Evolutionary conservation across 2,797 vertebrate species (phyloP).

Genomic region (Amblyopsis hoosieri): DNA sequence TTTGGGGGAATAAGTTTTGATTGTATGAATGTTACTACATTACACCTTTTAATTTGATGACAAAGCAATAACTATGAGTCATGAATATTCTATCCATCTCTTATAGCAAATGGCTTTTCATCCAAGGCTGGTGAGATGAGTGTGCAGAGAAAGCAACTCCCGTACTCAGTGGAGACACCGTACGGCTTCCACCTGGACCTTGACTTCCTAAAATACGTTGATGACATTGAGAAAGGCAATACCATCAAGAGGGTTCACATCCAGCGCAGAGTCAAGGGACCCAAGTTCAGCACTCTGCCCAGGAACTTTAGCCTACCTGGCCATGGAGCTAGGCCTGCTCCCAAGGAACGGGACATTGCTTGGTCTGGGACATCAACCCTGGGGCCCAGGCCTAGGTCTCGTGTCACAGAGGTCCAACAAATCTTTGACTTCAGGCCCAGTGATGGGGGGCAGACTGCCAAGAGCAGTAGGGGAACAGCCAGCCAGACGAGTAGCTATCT

Average conservation of each 20-base stretch:
- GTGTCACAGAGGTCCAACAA: constrained; percentile 82
- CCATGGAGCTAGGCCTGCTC: constrained; percentile 72
- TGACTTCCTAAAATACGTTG: constrained; percentile 98
- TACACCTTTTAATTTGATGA: too few relatives aligned
- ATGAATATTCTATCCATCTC: constrained; percentile 27
- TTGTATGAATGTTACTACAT: too few relatives aligned
- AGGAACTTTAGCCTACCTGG: constrained; percentile 95
- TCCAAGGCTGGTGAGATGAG: constrained; percentile 78
- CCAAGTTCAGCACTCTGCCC: constrained; percentile 95
- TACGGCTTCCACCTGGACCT: constrained; percentile 97
- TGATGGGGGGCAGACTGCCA: constrained; percentile 56
- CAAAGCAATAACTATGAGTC: too few relatives aligned
- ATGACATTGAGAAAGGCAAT: constrained; percentile 98
- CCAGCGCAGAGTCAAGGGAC: constrained; percentile 89
- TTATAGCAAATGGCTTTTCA: constrained; percentile 82
- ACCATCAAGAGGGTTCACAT: constrained; percentile 95
- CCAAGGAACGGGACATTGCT: constrained; percentile 78
- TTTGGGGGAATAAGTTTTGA: too few relatives aligned
- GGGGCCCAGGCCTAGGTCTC: constrained; percentile 80
- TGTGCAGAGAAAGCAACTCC: constrained; percentile 86
- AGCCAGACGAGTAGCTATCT: constrained; percentile 59
- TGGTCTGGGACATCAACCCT: constrained; percentile 84
- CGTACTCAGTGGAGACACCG: constrained; percentile 96
- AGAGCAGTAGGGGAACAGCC: constrained; percentile 51
- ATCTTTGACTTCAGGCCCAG: constrained; percentile 66